These are phyloP conservation scores for Calidris pygmaea DNA, from an alignment of 2,113 vertebrate species.

Conservation along the genomic window DNA sequence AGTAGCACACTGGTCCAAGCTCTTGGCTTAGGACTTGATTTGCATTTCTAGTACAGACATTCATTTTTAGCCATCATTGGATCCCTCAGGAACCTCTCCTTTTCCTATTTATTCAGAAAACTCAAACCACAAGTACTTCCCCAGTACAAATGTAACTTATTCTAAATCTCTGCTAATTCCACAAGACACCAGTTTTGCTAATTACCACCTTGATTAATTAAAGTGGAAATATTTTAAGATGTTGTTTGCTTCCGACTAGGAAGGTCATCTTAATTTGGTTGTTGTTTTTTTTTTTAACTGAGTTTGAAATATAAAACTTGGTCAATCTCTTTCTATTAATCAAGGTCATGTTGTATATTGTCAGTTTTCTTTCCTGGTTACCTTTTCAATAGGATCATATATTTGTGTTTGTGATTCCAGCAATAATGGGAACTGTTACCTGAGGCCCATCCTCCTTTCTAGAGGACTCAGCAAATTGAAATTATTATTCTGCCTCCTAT, in stretches of 20 bases:
- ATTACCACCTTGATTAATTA: conserved; percentile 29
- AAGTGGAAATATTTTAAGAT: conserved; percentile 8
- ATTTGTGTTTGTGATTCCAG: neutral
- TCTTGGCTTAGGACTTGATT: neutral
- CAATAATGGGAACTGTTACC: neutral
- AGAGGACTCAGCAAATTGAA: neutral
- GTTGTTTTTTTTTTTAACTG: neutral
- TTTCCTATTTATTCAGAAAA: conserved; percentile 6
- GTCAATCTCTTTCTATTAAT: neutral
- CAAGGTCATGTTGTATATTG: neutral
- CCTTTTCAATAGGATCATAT: neutral
- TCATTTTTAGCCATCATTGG: neutral
- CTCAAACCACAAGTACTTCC: neutral
- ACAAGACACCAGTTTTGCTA: neutral
- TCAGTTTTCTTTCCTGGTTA: neutral
- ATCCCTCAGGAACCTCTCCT: neutral
- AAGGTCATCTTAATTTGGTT: conserved; percentile 19
- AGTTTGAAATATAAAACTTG: neutral
- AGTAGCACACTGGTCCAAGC: neutral
- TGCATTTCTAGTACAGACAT: neutral
- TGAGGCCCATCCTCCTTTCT: neutral
- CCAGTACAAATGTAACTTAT: neutral
- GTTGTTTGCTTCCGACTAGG: neutral
- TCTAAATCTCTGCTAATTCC: neutral
- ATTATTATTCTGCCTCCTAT: neutral